Percentiles rank a stretch among this genome's conserved stretches.
phyloP scores from a whole-genome alignment of 2,888 invertebrate species.

The Cosmopolites sordidus region DNA sequence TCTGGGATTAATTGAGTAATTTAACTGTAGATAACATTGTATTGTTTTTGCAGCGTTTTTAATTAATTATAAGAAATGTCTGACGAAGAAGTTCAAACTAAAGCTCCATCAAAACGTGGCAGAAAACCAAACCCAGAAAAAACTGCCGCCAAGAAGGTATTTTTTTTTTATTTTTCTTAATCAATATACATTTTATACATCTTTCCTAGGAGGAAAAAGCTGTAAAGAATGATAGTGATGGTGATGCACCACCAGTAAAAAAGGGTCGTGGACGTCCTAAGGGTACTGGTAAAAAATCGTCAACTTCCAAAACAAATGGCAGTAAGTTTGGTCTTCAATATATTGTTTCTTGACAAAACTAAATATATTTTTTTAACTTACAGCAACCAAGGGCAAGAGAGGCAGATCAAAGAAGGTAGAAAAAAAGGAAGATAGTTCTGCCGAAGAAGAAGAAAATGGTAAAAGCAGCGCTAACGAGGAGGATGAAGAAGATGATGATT shows the following conservation, averaged over 20 bases:
- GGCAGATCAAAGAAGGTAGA: slow-evolving; percentile 27
- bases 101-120: slow-evolving; percentile 23
- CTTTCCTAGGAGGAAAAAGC: slow-evolving; percentile 7
- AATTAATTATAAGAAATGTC: slow-evolving; percentile 19
- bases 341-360: neutral
- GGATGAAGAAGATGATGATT: slow-evolving; percentile 26
- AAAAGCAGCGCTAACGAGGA: slow-evolving; percentile 20
- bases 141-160: slow-evolving; percentile 22
- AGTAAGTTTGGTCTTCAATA: slow-evolving; percentile 16
- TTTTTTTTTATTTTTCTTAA: neutral
- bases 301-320: slow-evolving; percentile 21
- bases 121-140: slow-evolving; percentile 25
- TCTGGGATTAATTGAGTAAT: no score
- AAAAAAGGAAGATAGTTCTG: slow-evolving; percentile 26
- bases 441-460: slow-evolving; percentile 21
- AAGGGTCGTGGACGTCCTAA: slow-evolving; percentile 27
- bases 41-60: neutral
- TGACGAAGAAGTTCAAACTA: slow-evolving; percentile 28
- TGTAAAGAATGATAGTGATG: slow-evolving; percentile 15
- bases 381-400: slow-evolving; percentile 18
- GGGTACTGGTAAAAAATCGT: slow-evolving; percentile 9
- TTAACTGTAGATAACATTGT: no score
- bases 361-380: slow-evolving; percentile 3
- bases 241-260: slow-evolving; percentile 27
- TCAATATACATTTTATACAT: neutral